A percentile compares a stretch with the other conserved stretches of the same genome.
These are phyloP conservation scores for Ptychobarbus kaznakovi DNA, from an alignment of 2,797 vertebrate species.

Conservation along the genomic window DNA sequence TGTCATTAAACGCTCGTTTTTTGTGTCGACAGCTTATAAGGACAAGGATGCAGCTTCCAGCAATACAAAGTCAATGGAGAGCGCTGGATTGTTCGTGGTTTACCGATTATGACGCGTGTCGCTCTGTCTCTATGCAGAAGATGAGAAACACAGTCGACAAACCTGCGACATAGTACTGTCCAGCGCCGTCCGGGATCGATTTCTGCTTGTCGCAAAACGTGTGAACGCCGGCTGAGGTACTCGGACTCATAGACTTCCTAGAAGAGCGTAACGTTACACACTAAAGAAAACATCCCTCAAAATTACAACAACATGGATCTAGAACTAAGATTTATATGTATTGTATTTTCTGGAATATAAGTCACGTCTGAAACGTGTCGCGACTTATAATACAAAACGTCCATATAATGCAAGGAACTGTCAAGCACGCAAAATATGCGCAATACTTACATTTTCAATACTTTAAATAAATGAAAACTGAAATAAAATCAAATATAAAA, in stretches of 20 bases:
- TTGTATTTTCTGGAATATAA: neutral
- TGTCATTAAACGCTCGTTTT: too few species aligned
- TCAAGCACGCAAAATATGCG: neutral
- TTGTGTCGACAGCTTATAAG: too few species aligned
- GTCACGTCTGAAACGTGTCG: neutral
- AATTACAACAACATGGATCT: neutral
- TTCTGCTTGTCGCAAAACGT: conserved; percentile 94
- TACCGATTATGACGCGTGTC: too few species aligned
- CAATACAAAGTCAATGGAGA: too few species aligned
- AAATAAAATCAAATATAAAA: too few species aligned
- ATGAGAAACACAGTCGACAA: neutral
- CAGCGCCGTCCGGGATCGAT: conserved; percentile 93
- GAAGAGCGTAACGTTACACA: neutral
- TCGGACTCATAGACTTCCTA: conserved; percentile 91
- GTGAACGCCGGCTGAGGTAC: conserved; percentile 88
- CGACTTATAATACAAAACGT: neutral
- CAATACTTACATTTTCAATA: too few species aligned
- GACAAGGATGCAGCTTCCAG: too few species aligned
- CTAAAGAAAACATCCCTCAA: neutral
- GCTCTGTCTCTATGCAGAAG: neutral
- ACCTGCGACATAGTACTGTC: conserved; percentile 99
- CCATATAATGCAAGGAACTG: neutral
- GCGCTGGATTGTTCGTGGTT: too few species aligned
- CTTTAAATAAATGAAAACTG: too few species aligned
- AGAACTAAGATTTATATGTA: neutral